Percentiles rank a stretch among this genome's conserved stretches.
phyloP scores from a whole-genome alignment of 2,888 invertebrate species.

The Eupithecia tripunctaria region DNA sequence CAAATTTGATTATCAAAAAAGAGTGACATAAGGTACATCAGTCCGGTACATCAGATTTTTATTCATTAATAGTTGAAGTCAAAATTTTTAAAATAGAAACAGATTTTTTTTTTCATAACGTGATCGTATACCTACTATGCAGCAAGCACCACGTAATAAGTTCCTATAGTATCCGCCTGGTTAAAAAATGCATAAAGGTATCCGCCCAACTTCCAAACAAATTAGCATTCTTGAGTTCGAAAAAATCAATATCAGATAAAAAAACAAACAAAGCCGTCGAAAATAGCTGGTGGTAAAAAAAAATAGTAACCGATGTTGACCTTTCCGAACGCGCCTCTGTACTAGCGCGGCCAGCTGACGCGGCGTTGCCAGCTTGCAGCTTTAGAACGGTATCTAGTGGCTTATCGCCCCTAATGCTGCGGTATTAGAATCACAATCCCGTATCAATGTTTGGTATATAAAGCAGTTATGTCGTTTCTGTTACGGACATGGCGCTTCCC shows the following conservation, averaged over 20 bases:
- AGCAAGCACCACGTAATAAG: neutral
- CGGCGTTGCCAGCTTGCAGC: conserved; percentile 77
- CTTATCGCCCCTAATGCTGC: conserved; percentile 76
- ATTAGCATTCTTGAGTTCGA: conserved; percentile 33
- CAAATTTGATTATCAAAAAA: neutral
- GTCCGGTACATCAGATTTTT: neutral
- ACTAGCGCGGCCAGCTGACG: conserved; percentile 83
- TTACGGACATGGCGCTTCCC: conserved; percentile 72
- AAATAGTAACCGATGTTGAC: conserved; percentile 82
- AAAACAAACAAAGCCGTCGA: conserved; percentile 68
- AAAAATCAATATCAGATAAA: conserved; percentile 61
- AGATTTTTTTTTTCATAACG: neutral
- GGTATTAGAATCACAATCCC: conserved; percentile 59
- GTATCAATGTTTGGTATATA: conserved; percentile 69
- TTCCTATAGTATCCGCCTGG: neutral
- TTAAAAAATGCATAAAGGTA: neutral
- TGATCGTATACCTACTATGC: neutral
- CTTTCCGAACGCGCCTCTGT: conserved; percentile 79
- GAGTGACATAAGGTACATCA: neutral
- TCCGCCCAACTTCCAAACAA: conserved; percentile 21
- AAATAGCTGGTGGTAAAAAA: conserved; percentile 75
- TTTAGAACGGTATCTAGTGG: conserved; percentile 63
- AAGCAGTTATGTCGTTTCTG: conserved; percentile 75
- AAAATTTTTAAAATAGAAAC: neutral
- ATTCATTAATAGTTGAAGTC: neutral